Base-by-base conservation (phyloP, 2,888 invertebrate genomes). In the Notodonta dromedarius region DNA sequence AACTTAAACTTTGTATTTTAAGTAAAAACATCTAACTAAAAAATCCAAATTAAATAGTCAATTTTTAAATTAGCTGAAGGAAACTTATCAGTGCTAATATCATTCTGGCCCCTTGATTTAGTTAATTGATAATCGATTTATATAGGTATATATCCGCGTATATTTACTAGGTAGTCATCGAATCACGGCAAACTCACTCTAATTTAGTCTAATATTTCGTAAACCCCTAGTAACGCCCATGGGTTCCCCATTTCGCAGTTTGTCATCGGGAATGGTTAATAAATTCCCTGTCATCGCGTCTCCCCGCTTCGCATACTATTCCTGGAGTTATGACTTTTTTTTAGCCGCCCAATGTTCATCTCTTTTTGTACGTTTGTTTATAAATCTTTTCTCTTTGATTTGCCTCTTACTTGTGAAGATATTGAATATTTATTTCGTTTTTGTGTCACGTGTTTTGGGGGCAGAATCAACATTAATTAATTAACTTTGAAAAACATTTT, bases 211-310 rank as follows among this genome's bases (percentile, higher is more conserved):
- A 50, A 57, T 50, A n/a, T 50, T 44, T 66, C 39, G 57, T 56
- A 39, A 59, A 60, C 63, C 59, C 56, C 16, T 76, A 63, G 84
- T 85, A 80, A 61, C 63, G 58, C 58, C 32, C 64, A 56, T 50
- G 61, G 71, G 70, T 73, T 77, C 84, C 80, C 84, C 77, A 80
- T 83, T 82, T 78, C 84, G 88, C 90, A 88, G 88, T 92, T 88
- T 85, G 85, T 93, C 92, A 91, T 88, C 79, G 81, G 74, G 86
- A 90, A 89, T 88, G 91, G 90, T 85, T 91, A 85, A 93, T 93
- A 93, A 93, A 93, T 93, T 87, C 87, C 80, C 89, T 88, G 92
- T 93, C 92, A 89, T 86, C 90, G 87, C 84, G 69, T 74, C 79
- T 78, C 80, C 74, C 68, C 83, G 80, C 76, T 79, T 75, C 82